Base-by-base conservation (phyloP, 1,140 invertebrate genomes). In the Dreissena rostriformis region DNA sequence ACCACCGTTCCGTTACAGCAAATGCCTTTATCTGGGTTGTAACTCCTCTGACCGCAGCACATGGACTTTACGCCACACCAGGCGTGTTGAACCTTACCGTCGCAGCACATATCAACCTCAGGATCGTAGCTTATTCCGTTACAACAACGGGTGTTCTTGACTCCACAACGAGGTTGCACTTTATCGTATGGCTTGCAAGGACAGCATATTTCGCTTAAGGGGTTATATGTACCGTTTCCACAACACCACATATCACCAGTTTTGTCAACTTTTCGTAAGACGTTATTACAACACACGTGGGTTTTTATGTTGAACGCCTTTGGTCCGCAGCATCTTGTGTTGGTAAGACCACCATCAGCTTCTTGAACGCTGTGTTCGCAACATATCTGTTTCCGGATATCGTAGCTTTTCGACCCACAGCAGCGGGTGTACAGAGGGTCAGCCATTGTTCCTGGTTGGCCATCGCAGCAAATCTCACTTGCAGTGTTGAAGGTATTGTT, bases 21-120 rank as follows among this genome's bases (percentile, higher is more conserved):
- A 29, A 81, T 39, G 7, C 78, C 78, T 72, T 24, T 53, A 19
- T 72, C 78, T 72, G 78, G 78, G 53, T 81, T 81, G 53, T 81
- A 81, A 63, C 78, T 81, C 63, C 53, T 81, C 14, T 51, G 15
- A 52, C 68, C 78, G 63, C 78, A 81, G 51, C 78, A 81, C 5
- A 66, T 17, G 19, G 78, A 71, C 29, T 72, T 55, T 15, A 61
- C 17, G 24, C 78, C 78, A 4, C 57, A n/a, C 76, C 74, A 77
- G 11, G 28, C 74, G 51, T 77, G 74, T 28, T 77, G 74, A 26
- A 77, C 12, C 28, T 49, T 51, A 11, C 75, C 63, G 14, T 77
- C 75, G 29, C 75, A 77, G 75, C 75, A 77, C 19, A 77, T 77
- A 61, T 66, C 63, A 8, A 66, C 26, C n/a, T 17, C 51, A 2